These are phyloP conservation scores for Tetranychus piercei DNA, from an alignment of 2,888 invertebrate species.

Conservation along the genomic window DNA sequence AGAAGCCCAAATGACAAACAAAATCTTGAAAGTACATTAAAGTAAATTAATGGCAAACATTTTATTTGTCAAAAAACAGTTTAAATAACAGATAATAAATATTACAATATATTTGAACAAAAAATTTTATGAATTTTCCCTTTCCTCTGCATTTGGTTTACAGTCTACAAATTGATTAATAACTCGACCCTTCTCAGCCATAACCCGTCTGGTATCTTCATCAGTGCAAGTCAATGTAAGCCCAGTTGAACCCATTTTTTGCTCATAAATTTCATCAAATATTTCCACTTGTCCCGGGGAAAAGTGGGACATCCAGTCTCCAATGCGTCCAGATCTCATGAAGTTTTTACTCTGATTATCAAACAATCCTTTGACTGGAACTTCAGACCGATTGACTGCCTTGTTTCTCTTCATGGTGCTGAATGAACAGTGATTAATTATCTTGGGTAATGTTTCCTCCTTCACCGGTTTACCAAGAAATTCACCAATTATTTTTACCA, in stretches of 20 bases:
- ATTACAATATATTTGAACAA: no score
- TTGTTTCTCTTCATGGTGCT: slow-evolving; percentile 34
- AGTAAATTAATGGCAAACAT: no score
- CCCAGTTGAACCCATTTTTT: neutral
- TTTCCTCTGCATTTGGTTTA: no score
- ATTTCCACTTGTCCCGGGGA: slow-evolving; percentile 30
- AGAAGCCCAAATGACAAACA: no score
- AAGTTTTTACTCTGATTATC: slow-evolving; percentile 26
- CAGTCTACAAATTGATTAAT: neutral
- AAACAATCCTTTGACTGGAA: slow-evolving; percentile 26
- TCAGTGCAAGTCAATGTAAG: neutral
- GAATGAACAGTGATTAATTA: slow-evolving; percentile 34
- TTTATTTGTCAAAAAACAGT: no score
- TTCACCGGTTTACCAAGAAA: slow-evolving; percentile 39
- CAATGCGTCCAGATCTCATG: slow-evolving; percentile 29
- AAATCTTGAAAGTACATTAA: no score
- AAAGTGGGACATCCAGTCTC: slow-evolving; percentile 32
- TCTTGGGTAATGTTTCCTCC: slow-evolving; percentile 31
- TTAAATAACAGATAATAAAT: no score
- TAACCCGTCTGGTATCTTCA: neutral
- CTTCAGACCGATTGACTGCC: slow-evolving; percentile 31
- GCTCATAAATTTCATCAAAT: slow-evolving; percentile 29
- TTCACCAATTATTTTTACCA: slow-evolving; percentile 37
- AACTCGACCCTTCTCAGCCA: neutral
- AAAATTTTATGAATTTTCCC: no score